Percentiles rank a stretch among this genome's conserved stretches.
Evolutionary conservation across 1,140 invertebrate species (phyloP).

Genomic region (Scaptomyza montana): DNA sequence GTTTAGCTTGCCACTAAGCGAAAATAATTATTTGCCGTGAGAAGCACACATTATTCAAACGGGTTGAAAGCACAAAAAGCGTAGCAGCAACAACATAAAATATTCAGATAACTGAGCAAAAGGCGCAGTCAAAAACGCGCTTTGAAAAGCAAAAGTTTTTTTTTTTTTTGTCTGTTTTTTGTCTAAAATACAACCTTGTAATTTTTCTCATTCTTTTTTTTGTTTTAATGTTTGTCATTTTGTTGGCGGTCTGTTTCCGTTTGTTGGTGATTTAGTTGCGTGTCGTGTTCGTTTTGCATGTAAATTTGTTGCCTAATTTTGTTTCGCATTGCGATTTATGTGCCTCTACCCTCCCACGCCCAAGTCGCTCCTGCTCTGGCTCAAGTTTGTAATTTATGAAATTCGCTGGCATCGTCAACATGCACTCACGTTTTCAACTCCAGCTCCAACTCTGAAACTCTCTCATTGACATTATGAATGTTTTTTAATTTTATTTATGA

Average conservation of each 20-base stretch:
- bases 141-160: conserved; percentile 77
- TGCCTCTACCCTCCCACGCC: conserved; percentile 10
- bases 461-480: conserved; percentile 73
- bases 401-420: conserved; percentile 47
- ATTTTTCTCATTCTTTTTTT: conserved; percentile 14
- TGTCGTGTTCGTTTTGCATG: conserved; percentile 63
- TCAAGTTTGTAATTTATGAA: conserved; percentile 57
- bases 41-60: conserved; percentile 78
- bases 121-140: conserved; percentile 46
- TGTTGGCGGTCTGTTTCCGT: conserved; percentile 38
- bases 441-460: not conserved
- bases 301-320: conserved; percentile 78
- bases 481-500: conserved; percentile 80
- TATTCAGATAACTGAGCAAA: conserved; percentile 30
- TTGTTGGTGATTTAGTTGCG: conserved; percentile 66
- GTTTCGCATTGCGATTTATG: conserved; percentile 45
- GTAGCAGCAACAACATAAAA: conserved; percentile 47
- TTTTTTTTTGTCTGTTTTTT: conserved; percentile 13
- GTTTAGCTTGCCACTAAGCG: conserved; percentile 56
- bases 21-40: conserved; percentile 83
- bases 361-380: not conserved
- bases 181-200: conserved; percentile 23
- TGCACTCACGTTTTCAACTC: conserved; percentile 45
- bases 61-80: conserved; percentile 41
- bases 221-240: conserved; percentile 67